A percentile compares a stretch with the other conserved stretches of the same genome.
Evolutionary conservation across 2,113 vertebrate genomes (phyloP).

Genomic region (Ranitomeya imitator): DNA sequence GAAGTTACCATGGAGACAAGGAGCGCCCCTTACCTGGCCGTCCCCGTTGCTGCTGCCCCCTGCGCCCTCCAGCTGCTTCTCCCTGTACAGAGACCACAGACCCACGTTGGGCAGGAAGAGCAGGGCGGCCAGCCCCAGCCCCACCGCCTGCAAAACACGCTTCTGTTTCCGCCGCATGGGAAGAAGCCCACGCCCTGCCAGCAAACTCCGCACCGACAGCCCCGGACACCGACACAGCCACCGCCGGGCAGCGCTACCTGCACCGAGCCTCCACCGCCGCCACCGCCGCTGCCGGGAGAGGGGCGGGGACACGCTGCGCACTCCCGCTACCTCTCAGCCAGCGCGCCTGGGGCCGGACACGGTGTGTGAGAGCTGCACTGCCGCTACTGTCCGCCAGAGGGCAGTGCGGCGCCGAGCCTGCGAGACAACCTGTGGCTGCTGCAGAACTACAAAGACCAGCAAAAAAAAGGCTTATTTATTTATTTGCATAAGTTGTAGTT

Average conservation of each 20-base stretch:
- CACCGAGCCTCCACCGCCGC: background rate
- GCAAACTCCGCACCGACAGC: slow-evolving; percentile 58
- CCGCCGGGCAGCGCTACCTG: background rate
- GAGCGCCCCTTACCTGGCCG: slow-evolving; percentile 64
- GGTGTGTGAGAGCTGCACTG: background rate
- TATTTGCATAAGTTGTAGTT: too few relatives aligned
- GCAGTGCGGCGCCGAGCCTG: background rate
- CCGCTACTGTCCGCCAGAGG: background rate
- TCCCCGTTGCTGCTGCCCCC: slow-evolving; percentile 62
- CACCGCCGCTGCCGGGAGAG: slow-evolving; percentile 47
- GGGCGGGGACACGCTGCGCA: slow-evolving; percentile 53
- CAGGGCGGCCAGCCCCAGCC: slow-evolving; percentile 83
- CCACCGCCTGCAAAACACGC: slow-evolving; percentile 85
- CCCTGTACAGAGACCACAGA: slow-evolving; percentile 89
- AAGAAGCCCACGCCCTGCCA: slow-evolving; percentile 57
- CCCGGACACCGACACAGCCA: slow-evolving; percentile 32
- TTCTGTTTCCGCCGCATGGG: slow-evolving; percentile 92
- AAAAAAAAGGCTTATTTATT: background rate
- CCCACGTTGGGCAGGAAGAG: slow-evolving; percentile 92
- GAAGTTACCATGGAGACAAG: background rate
- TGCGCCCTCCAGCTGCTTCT: slow-evolving; percentile 83
- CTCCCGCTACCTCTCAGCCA: accelerated
- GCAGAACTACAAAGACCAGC: background rate
- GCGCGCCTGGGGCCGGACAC: background rate
- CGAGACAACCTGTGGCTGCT: slow-evolving; percentile 11